Percentiles rank a stretch among this genome's conserved stretches.
Conservation (phyloP, 1,140 invertebrate genomes). For the Aradophagus sp. region DNA sequence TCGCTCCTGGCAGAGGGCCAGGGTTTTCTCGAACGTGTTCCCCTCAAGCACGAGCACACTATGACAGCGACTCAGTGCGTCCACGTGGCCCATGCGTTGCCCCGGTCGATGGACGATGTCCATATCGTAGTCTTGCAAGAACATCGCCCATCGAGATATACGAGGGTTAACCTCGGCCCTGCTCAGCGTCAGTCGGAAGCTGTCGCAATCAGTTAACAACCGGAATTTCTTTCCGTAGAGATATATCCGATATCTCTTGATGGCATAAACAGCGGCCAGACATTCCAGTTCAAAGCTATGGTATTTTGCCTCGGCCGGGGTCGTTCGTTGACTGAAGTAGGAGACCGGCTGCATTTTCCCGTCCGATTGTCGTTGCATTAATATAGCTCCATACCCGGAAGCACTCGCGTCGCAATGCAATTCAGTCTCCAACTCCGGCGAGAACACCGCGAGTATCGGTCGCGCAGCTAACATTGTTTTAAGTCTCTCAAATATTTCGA, state of each 20-base stretch:
- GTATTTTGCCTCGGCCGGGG: neutral
- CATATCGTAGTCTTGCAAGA: constrained; percentile 1
- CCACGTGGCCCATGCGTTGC: constrained; percentile 3
- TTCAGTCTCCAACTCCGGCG: constrained; percentile 1
- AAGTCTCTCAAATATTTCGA: constrained; percentile 1
- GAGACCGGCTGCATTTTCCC: neutral
- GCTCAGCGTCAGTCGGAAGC: constrained; percentile 13
- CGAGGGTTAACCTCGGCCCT: constrained; percentile 3
- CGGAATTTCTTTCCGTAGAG: constrained; percentile 3
- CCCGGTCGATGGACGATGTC: constrained; percentile 2
- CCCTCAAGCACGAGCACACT: neutral
- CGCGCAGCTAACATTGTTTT: neutral
- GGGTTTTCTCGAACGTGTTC: constrained; percentile 2
- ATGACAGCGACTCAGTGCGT: constrained; percentile 1
- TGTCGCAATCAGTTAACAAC: constrained; percentile 8
- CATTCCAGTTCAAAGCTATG: constrained; percentile 13
- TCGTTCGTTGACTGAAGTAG: constrained; percentile 4
- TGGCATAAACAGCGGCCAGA: constrained; percentile 10
- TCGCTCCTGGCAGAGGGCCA: neutral
- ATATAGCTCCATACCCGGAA: constrained; percentile 2
- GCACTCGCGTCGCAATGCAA: constrained; percentile 8
- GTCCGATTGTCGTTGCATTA: neutral
- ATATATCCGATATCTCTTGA: constrained; percentile 7
- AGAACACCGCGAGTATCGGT: constrained; percentile 1
- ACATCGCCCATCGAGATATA: constrained; percentile 8